phyloP scores from a whole-genome alignment of 2,797 vertebrate species.

The Dallia pectoralis region DNA sequence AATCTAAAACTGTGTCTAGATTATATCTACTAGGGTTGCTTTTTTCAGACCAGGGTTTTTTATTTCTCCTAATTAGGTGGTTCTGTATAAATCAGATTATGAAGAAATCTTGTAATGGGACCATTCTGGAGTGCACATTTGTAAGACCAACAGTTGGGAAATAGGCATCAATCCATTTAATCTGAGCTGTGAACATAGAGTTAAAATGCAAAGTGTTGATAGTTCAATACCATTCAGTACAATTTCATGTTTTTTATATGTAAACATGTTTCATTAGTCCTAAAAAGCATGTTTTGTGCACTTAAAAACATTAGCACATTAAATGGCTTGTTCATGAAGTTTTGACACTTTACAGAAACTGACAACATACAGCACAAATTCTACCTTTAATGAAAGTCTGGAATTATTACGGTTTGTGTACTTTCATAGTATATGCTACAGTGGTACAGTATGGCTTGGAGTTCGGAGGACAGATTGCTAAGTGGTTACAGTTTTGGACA shows the following conservation, averaged over 20 bases:
- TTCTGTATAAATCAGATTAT: slow-evolving; percentile 8
- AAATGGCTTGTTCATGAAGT: not conserved
- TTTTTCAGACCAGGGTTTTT: not conserved
- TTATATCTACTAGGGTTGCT: not conserved
- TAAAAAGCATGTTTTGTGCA: not conserved
- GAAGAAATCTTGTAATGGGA: not conserved
- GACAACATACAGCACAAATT: not conserved
- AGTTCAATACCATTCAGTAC: too few species aligned
- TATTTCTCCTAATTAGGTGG: not conserved
- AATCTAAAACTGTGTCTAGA: not conserved
- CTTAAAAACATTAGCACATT: not conserved
- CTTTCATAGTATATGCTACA: not conserved
- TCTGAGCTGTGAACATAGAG: not conserved
- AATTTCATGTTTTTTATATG: too few species aligned
- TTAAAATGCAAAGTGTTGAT: too few species aligned
- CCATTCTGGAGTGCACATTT: not conserved
- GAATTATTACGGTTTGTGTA: not conserved
- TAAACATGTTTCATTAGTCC: not conserved
- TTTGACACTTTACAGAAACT: not conserved
- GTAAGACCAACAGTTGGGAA: not conserved
- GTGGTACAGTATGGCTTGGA: not conserved
- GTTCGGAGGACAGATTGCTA: too few species aligned
- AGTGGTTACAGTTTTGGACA: too few species aligned
- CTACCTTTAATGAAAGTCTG: not conserved
- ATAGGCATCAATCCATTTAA: not conserved